Base-by-base conservation (phyloP, 2,797 vertebrate species). In the Salmo trutta region DNA sequence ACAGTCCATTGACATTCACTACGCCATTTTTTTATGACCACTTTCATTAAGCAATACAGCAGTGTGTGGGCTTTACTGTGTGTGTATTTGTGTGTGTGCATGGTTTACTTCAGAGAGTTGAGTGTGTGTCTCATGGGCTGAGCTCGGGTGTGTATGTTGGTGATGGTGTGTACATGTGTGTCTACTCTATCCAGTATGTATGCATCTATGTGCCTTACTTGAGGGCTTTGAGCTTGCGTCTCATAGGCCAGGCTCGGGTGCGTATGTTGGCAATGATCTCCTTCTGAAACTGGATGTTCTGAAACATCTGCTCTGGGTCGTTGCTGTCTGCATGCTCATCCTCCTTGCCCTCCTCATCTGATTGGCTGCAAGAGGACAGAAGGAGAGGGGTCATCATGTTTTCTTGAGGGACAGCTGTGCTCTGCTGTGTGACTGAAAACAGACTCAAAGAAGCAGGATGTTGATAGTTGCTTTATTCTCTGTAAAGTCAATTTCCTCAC, bases 241-340 rank as follows among this genome's bases (percentile, higher is more conserved):
- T 94, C 96, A 99, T 99, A 0, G 96, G 95, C 98, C 98, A 99
- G 0, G 98, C 96, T 85, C 96, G 90, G 85, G 95, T 95, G 78
- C 96, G 94, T 80, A 99, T 97, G 79, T 97, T 97, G 77, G 97
- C 95, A 65, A 99, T 95, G 36, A 98, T 96, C 80, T 99, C 98
- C 82, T 99, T 99, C 93, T 99, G 98, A 84, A 96, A 94, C 92
- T 99, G 98, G 84, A 99, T 98, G 83, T 97, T 99, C 94, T 99
- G 98, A 82, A 99, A 99, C 91, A 99, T 94, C 79, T 96, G 96
- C 86, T 99, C 98, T 0, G 98, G 97, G 83, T 99, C 97, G 0
- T 93, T 96, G 88, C 94, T 96, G 78, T 97, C 97, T 73, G 93
- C 92, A 2, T 93, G 90, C 71, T 95, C 96, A 41, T 95, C 95